Conservation (phyloP, 2,113 vertebrate species). For the Ranitomeya variabilis region DNA sequence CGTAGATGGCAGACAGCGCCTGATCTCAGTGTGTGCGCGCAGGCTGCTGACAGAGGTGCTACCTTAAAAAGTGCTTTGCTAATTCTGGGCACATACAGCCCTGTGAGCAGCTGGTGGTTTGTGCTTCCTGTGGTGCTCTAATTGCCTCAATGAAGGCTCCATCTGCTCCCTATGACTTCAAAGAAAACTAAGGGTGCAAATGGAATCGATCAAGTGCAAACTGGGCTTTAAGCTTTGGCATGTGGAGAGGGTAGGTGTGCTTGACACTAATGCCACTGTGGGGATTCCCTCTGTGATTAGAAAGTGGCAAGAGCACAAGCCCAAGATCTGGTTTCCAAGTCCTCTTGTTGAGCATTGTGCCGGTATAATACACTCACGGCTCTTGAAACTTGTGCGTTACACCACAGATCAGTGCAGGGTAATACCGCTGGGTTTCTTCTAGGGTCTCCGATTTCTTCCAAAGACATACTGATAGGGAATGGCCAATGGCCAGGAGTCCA, state of each 20-base stretch:
- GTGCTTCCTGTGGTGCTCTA: constrained; percentile 50
- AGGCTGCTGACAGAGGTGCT: constrained; percentile 51
- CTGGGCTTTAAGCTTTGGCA: constrained; percentile 51
- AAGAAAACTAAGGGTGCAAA: constrained; percentile 58
- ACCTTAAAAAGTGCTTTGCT: constrained; percentile 56
- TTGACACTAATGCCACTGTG: constrained; percentile 48
- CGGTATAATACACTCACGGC: constrained; percentile 8
- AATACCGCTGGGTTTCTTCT: neutral
- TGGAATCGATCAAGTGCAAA: constrained; percentile 57
- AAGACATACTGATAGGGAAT: too few relatives aligned
- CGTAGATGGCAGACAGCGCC: constrained; percentile 3
- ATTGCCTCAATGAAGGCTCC: constrained; percentile 58
- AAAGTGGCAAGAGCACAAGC: neutral
- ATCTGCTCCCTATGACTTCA: constrained; percentile 58
- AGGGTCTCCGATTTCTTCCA: too few relatives aligned
- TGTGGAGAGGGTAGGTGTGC: constrained; percentile 54
- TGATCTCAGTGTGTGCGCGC: constrained; percentile 21
- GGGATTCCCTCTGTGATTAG: constrained; percentile 49
- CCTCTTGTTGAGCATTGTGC: constrained; percentile 4
- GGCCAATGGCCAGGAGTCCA: too few relatives aligned
- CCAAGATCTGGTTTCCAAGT: constrained; percentile 24
- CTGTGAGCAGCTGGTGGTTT: constrained; percentile 56
- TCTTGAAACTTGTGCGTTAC: neutral
- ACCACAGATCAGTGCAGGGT: constrained; percentile 2
- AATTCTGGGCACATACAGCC: constrained; percentile 55